phyloP scores from a whole-genome alignment of 2,113 vertebrate species.

The Poicephalus gulielmi region DNA sequence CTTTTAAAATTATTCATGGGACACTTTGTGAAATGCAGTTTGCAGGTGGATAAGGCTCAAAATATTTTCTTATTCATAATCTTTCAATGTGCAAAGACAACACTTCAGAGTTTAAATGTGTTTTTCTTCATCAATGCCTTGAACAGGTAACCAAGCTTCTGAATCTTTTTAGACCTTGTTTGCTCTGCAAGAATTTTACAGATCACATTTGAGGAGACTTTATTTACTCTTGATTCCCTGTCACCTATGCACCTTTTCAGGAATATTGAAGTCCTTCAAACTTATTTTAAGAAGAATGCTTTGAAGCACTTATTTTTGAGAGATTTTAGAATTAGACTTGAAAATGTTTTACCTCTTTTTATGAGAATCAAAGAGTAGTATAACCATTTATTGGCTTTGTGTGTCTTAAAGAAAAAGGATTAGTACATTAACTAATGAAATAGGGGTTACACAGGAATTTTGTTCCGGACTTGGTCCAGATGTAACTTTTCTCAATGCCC shows the following conservation, averaged over 20 bases:
- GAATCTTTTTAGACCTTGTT: neutral
- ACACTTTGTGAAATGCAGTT: slow-evolving; percentile 4
- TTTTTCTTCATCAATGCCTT: neutral
- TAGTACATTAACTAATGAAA: neutral
- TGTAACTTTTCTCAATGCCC: neutral
- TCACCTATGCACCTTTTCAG: neutral
- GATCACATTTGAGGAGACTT: neutral
- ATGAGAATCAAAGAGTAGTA: neutral
- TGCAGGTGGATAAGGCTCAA: slow-evolving; percentile 13
- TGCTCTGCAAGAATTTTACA: neutral
- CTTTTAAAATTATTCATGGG: slow-evolving; percentile 40
- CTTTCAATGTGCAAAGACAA: neutral
- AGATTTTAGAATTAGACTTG: neutral
- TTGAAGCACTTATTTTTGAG: neutral
- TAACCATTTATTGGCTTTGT: neutral
- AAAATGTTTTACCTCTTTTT: neutral
- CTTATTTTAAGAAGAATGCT: neutral
- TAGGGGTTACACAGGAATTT: neutral
- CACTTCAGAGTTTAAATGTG: neutral
- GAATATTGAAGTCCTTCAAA: neutral
- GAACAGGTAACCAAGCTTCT: neutral
- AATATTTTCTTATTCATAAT: slow-evolving; percentile 10
- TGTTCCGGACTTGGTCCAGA: neutral
- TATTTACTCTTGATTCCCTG: neutral
- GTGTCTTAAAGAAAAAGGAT: neutral